Evolutionary conservation across 2,113 vertebrate species (phyloP).

Genomic region (Calcarius ornatus): DNA sequence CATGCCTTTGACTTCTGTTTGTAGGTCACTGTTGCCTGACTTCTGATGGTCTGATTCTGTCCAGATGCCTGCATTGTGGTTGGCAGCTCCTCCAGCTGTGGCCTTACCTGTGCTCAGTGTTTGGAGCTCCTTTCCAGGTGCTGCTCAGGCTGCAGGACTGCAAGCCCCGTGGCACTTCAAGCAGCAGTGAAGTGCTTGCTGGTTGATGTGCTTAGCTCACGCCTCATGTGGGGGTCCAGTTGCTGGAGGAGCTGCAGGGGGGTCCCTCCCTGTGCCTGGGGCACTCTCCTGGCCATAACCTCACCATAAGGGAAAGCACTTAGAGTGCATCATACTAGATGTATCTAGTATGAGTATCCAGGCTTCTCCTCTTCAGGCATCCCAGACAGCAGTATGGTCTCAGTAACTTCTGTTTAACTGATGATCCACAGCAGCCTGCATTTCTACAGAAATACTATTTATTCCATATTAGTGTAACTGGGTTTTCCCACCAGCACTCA

Average conservation of each 20-base stretch:
- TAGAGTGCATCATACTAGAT: background rate
- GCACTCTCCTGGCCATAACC: background rate
- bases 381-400: background rate
- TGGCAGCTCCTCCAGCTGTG: background rate
- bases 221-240: background rate
- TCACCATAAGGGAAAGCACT: accelerated
- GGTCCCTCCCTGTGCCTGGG: background rate
- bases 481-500: background rate
- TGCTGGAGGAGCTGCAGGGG: background rate
- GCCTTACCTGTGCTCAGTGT: background rate
- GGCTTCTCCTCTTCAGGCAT: background rate
- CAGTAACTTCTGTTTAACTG: background rate
- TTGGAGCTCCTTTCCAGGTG: background rate
- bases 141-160: background rate
- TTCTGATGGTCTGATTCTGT: background rate
- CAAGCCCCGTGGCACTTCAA: accelerated
- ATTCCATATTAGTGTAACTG: background rate
- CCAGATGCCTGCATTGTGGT: background rate
- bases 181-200: accelerated
- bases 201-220: background rate
- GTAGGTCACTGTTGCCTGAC: background rate
- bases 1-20: background rate
- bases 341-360: background rate
- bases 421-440: background rate
- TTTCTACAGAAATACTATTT: background rate